These are phyloP conservation scores for Eilema caniola DNA, from an alignment of 2,888 invertebrate species.

Conservation along the genomic window DNA sequence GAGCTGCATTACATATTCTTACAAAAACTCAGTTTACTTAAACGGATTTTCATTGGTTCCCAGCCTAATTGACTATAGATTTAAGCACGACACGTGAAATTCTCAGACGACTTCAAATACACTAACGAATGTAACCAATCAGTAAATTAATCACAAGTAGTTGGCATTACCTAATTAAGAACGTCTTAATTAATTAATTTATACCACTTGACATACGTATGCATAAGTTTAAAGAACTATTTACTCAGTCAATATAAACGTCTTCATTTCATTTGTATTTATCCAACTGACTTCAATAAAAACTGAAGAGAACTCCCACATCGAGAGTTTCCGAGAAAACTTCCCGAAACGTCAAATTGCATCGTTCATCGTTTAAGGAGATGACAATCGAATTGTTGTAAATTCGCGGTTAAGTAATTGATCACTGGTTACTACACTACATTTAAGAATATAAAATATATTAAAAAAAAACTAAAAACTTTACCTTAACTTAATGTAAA, in stretches of 20 bases:
- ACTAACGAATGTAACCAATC: background rate
- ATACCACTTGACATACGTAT: slow-evolving; percentile 23
- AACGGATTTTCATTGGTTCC: background rate
- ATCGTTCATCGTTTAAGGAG: slow-evolving; percentile 74
- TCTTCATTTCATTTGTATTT: slow-evolving; percentile 75
- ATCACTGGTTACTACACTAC: slow-evolving; percentile 52
- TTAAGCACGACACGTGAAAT: background rate
- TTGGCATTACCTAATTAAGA: background rate
- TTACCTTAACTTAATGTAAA: slow-evolving; percentile 17
- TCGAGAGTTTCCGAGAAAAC: slow-evolving; percentile 78
- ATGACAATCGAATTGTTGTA: slow-evolving; percentile 64
- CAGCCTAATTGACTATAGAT: background rate
- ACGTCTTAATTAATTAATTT: slow-evolving; percentile 26
- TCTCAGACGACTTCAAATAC: background rate
- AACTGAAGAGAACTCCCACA: slow-evolving; percentile 76
- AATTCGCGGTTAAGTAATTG: slow-evolving; percentile 61
- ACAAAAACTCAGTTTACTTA: background rate
- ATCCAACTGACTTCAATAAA: slow-evolving; percentile 63
- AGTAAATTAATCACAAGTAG: slow-evolving; percentile 1
- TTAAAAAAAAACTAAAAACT: slow-evolving; percentile 41
- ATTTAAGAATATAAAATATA: slow-evolving; percentile 55
- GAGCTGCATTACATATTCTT: background rate
- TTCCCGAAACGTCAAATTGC: slow-evolving; percentile 74
- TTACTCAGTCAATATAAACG: slow-evolving; percentile 75
- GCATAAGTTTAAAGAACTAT: slow-evolving; percentile 54